Conservation (phyloP, 2,113 vertebrate genomes). For the Hippocampus abdominalis region DNA sequence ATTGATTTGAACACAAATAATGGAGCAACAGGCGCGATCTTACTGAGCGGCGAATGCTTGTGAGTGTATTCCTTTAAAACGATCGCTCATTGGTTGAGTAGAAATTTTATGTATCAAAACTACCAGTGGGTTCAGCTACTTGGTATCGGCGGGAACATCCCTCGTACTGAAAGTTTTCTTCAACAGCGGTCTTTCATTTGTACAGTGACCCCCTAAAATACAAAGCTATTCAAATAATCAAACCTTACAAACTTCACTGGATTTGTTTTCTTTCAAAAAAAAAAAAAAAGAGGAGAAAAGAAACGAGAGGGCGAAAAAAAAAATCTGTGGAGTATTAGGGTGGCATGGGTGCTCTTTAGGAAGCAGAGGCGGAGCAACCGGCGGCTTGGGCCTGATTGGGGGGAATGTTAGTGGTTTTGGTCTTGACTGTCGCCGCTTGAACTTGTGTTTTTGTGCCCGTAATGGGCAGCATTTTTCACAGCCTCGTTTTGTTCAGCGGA, state of each 20-base stretch:
- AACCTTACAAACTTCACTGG: constrained; percentile 29
- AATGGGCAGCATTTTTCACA: no score
- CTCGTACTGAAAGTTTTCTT: constrained; percentile 64
- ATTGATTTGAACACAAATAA: no score
- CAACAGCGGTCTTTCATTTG: constrained; percentile 40
- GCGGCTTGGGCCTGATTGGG: constrained; percentile 86
- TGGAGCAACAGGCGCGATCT: no score
- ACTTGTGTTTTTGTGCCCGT: no score
- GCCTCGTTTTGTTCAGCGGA: no score
- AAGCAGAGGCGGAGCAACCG: constrained; percentile 76
- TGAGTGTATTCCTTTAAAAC: no score
- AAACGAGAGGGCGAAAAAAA: not conserved
- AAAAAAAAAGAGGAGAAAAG: not conserved
- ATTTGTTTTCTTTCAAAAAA: constrained; percentile 7
- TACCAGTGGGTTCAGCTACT: no score
- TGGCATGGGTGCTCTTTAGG: constrained; percentile 81
- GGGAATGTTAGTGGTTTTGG: constrained; percentile 24
- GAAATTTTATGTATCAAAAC: no score
- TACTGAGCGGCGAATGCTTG: no score
- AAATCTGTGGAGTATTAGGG: constrained; percentile 46
- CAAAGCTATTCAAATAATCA: constrained; percentile 50
- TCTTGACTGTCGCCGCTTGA: no score
- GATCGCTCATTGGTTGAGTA: no score
- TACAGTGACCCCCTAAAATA: constrained; percentile 54
- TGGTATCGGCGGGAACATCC: no score